A percentile compares a stretch with the other conserved stretches of the same genome.
Conservation (phyloP, 2,888 invertebrate species). For the Antitype chi region DNA sequence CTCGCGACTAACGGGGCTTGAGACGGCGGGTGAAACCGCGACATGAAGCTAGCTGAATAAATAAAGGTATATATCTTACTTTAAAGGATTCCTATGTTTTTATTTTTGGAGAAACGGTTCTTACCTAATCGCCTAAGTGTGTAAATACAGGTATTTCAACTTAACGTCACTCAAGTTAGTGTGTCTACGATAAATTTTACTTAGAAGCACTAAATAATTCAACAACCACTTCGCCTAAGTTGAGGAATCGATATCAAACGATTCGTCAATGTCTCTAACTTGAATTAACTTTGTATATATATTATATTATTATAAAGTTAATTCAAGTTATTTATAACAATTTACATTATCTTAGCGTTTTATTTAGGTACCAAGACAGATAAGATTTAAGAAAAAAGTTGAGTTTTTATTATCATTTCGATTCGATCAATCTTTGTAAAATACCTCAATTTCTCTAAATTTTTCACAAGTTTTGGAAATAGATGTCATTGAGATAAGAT, state of each 20-base stretch:
- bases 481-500: too few relatives aligned
- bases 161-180: background rate
- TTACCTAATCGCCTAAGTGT: background rate
- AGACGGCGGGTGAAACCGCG: too few relatives aligned
- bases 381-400: too few relatives aligned
- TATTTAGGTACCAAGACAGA: background rate
- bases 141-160: background rate
- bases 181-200: slow-evolving; percentile 18
- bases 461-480: too few relatives aligned
- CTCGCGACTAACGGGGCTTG: too few relatives aligned
- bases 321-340: background rate
- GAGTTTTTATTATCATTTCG: too few relatives aligned
- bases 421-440: too few relatives aligned
- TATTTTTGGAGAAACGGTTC: background rate
- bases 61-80: background rate
- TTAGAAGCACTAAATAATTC: slow-evolving; percentile 45
- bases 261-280: slow-evolving; percentile 21
- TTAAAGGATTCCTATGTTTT: background rate
- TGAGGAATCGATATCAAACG: slow-evolving; percentile 24
- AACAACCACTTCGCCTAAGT: slow-evolving; percentile 12
- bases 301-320: too few relatives aligned
- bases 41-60: too few relatives aligned
- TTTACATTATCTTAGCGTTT: background rate
- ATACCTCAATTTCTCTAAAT: too few relatives aligned
- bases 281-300: slow-evolving; percentile 1